These are phyloP conservation scores for Aleiodes leptofemur DNA, from an alignment of 2,888 invertebrate species.

Conservation along the genomic window DNA sequence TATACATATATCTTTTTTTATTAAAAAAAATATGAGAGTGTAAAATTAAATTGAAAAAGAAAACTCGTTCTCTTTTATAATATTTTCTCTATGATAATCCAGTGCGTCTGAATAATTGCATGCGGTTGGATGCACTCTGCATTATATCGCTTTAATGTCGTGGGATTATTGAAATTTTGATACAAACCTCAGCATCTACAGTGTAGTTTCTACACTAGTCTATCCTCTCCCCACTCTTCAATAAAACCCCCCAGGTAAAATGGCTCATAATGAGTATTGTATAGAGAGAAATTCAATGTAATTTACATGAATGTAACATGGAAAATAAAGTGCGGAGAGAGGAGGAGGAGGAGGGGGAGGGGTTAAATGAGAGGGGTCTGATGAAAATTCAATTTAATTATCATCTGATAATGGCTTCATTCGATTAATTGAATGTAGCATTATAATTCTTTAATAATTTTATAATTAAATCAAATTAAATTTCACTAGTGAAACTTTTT, in stretches of 20 bases:
- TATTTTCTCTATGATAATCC: conserved; percentile 34
- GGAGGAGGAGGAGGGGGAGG: too few species aligned
- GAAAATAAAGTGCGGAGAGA: not conserved
- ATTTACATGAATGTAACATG: conserved; percentile 22
- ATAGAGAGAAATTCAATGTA: conserved; percentile 15
- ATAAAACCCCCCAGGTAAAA: conserved; percentile 20
- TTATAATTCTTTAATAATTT: conserved; percentile 4
- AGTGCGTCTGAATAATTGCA: conserved; percentile 40
- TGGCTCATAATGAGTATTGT: conserved; percentile 24
- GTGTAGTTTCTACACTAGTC: too few species aligned
- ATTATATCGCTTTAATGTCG: conserved; percentile 42
- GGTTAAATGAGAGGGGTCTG: not conserved
- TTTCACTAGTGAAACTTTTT: too few species aligned
- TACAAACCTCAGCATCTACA: conserved; percentile 27
- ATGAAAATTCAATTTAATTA: conserved; percentile 15
- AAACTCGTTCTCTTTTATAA: conserved; percentile 19
- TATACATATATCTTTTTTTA: too few species aligned
- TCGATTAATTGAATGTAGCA: not conserved
- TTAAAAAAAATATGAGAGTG: not conserved
- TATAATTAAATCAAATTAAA: too few species aligned
- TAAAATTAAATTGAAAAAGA: conserved; percentile 10
- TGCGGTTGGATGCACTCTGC: conserved; percentile 42
- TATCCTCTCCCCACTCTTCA: not conserved
- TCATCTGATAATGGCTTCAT: conserved; percentile 3
- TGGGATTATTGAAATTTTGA: conserved; percentile 45